Percentiles rank a stretch among this genome's conserved stretches.
Conservation (phyloP, 2,797 vertebrate species). For the Mormyrus proboscirostris region DNA sequence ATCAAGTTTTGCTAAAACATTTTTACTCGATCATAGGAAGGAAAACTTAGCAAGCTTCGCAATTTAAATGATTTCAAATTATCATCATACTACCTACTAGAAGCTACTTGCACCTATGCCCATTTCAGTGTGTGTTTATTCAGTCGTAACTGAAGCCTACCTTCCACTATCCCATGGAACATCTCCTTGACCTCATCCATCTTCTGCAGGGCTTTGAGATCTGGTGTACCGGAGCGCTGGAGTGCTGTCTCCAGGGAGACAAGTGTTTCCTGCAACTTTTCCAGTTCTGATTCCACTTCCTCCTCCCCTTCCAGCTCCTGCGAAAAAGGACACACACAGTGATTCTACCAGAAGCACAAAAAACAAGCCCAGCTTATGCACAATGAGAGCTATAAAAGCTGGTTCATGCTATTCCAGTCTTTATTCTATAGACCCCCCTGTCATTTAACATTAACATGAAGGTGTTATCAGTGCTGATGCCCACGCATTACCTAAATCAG, state of each 20-base stretch:
- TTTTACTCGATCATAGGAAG: background rate
- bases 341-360: background rate
- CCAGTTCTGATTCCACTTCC: constrained; percentile 58
- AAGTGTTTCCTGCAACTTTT: constrained; percentile 58
- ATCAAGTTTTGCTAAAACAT: background rate
- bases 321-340: background rate
- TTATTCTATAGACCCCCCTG: background rate
- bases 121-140: background rate
- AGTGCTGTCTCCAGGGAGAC: constrained; percentile 58
- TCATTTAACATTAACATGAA: background rate
- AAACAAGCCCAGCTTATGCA: background rate
- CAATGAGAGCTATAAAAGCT: background rate
- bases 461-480: background rate
- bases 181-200: constrained; percentile 67
- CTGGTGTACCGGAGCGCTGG: constrained; percentile 69
- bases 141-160: constrained; percentile 54
- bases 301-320: constrained; percentile 60
- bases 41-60: background rate
- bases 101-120: background rate
- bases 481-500: background rate
- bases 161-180: constrained; percentile 68
- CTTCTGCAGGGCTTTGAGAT: constrained; percentile 78
- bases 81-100: background rate
- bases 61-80: background rate
- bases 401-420: background rate